Conservation (phyloP, 37 sponge, comb jelly and placozoan genomes). For the Cladorhizidae sp. region DNA sequence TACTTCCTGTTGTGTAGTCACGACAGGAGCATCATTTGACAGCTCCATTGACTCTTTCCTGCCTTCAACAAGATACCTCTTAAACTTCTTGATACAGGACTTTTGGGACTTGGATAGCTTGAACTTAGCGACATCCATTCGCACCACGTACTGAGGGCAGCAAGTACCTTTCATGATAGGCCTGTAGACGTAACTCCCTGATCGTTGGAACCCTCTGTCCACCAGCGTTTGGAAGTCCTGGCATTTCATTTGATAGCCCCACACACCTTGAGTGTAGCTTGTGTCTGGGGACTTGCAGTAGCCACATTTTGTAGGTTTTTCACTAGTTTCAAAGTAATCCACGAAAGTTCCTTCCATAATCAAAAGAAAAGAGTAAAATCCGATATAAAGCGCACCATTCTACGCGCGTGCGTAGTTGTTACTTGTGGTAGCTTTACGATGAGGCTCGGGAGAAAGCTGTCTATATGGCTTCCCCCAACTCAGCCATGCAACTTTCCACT, state of each 20-base stretch:
- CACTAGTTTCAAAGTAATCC: conserved; percentile 39
- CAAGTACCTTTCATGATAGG: conserved; percentile 55
- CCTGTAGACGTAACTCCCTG: conserved; percentile 73
- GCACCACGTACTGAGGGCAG: conserved; percentile 76
- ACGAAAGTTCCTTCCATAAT: conserved; percentile 34
- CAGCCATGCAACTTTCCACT: too few relatives aligned
- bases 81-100: conserved; percentile 38
- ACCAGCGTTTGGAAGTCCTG: conserved; percentile 63
- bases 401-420: too few relatives aligned
- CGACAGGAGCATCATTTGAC: background rate
- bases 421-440: too few relatives aligned
- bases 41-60: background rate
- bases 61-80: conserved; percentile 46
- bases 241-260: conserved; percentile 35
- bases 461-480: too few relatives aligned
- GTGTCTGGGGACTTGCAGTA: conserved; percentile 64
- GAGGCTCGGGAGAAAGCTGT: too few relatives aligned
- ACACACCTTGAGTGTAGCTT: conserved; percentile 41
- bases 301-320: conserved; percentile 54
- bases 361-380: too few relatives aligned
- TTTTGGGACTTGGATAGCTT: conserved; percentile 60
- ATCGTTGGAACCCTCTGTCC: conserved; percentile 75
- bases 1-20: too few relatives aligned
- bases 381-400: too few relatives aligned
- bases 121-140: conserved; percentile 54